Conservation (phyloP, 2,797 vertebrate species). For the Perodicticus potto region DNA sequence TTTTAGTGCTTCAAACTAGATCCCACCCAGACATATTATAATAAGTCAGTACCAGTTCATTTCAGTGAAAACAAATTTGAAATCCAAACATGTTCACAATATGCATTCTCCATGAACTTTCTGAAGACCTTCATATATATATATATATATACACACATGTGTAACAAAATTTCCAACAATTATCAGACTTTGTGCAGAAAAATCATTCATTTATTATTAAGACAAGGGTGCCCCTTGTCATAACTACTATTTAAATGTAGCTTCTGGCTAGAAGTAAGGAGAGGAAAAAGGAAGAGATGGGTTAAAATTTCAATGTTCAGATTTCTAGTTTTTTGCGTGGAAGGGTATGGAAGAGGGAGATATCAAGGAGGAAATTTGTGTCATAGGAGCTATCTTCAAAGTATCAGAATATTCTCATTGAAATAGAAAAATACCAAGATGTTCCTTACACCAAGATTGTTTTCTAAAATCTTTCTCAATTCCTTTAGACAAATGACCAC, state of each 20-base stretch:
- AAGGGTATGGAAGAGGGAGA: not conserved
- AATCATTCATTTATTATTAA: constrained; percentile 26
- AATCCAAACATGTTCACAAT: not conserved
- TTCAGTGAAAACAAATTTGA: not conserved
- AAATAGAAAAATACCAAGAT: not conserved
- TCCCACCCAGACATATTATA: not conserved
- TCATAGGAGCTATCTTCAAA: not conserved
- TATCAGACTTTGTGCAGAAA: constrained; percentile 39
- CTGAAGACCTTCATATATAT: not conserved
- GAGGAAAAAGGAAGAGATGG: not conserved
- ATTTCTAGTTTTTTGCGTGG: not conserved
- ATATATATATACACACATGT: not conserved
- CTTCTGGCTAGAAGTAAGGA: not conserved
- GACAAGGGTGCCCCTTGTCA: not conserved
- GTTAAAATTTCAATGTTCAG: not conserved
- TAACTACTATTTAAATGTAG: constrained; percentile 33
- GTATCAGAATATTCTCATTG: not conserved
- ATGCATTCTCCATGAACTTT: not conserved
- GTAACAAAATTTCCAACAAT: not conserved
- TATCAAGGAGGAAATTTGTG: not conserved
- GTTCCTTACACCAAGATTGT: not conserved
- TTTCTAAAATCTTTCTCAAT: constrained; percentile 34
- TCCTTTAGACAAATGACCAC: constrained; percentile 47
- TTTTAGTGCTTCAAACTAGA: not conserved
- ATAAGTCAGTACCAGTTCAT: not conserved